Percentiles rank a stretch among this genome's conserved stretches.
Conservation (phyloP, 2,113 vertebrate species). For the Meriones unguiculatus region DNA sequence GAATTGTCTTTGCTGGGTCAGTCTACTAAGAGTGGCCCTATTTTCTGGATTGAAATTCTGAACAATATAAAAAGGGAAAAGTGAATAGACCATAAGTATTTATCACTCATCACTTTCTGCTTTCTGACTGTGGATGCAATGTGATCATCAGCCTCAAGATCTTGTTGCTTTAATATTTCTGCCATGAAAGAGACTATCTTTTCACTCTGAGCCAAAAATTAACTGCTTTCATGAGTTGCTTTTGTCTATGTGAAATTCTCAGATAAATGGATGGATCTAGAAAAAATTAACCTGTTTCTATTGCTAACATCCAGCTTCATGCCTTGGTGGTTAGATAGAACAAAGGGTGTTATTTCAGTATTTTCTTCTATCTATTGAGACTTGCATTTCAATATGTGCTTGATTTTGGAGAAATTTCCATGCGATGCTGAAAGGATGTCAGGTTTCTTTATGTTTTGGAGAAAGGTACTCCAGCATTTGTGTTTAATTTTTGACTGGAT, state of each 20-base stretch:
- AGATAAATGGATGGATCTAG: too few relatives aligned
- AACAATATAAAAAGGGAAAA: not conserved
- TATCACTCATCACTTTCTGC: not conserved
- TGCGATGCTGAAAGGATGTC: not conserved
- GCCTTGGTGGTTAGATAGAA: not conserved
- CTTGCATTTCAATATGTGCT: not conserved
- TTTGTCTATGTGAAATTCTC: not conserved
- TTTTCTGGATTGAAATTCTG: not conserved
- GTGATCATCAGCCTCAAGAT: not conserved
- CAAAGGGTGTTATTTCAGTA: not conserved
- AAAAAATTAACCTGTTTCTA: too few relatives aligned
- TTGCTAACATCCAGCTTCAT: too few relatives aligned
- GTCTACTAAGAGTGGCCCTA: not conserved
- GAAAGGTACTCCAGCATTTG: not conserved
- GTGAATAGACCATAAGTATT: not conserved
- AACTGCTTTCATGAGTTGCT: not conserved
- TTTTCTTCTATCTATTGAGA: not conserved
- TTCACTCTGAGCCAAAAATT: not conserved
- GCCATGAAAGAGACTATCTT: not conserved
- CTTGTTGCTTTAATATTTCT: not conserved
- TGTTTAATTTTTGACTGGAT: not conserved
- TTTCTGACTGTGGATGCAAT: not conserved
- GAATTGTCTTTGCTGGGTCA: not conserved
- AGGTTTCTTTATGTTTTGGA: too few relatives aligned
- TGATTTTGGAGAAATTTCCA: not conserved